Conservation (phyloP, 2,797 vertebrate genomes). For the Acanthornis magna region DNA sequence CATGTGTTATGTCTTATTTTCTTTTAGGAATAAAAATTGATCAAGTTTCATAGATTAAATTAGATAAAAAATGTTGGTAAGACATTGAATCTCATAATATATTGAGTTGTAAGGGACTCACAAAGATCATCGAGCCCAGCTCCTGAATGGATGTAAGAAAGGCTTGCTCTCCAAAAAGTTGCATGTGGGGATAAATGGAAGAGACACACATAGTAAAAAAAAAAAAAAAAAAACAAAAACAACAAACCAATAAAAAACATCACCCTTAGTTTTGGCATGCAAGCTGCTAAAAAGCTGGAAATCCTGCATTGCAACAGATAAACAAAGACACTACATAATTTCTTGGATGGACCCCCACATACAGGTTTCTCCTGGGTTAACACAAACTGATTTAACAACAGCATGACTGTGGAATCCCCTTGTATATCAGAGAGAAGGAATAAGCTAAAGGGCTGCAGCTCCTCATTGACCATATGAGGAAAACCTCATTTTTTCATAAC, state of each 20-base stretch:
- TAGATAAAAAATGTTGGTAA: not conserved
- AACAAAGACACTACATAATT: not conserved
- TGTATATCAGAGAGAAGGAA: not conserved
- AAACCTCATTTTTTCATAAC: constrained; percentile 31
- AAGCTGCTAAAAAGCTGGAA: not conserved
- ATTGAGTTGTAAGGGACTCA: not conserved
- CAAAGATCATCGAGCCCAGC: not conserved
- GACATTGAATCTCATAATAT: not conserved
- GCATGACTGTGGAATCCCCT: not conserved
- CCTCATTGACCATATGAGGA: constrained; percentile 46
- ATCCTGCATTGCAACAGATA: not conserved
- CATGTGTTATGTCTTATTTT: not conserved
- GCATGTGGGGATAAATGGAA: not conserved
- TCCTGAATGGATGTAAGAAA: not conserved
- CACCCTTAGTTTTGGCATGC: not conserved
- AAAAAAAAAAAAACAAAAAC: not conserved
- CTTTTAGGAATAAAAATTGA: not conserved
- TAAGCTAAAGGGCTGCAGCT: not conserved
- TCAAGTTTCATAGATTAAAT: not conserved
- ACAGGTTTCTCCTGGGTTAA: not conserved
- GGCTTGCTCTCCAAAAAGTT: not conserved
- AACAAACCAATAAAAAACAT: not conserved
- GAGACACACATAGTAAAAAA: not conserved
- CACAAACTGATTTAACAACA: not conserved
- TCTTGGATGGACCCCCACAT: not conserved